Conservation (phyloP, 2,113 vertebrate genomes). For the Dissostichus mawsoni region DNA sequence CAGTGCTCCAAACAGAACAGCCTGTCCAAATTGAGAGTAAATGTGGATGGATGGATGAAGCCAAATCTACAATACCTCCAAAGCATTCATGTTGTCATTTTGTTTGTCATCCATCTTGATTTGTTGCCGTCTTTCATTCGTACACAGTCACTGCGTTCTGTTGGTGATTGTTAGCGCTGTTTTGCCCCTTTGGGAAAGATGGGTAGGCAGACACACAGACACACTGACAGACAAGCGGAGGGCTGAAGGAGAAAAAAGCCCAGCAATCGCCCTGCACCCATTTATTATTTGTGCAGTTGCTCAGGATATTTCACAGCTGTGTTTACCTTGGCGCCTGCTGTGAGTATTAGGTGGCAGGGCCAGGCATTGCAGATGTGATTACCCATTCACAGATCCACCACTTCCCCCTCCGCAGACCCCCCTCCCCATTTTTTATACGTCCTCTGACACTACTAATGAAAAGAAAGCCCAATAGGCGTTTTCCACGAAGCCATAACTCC, state of each 20-base stretch:
- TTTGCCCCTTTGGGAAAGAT: slow-evolving; percentile 32
- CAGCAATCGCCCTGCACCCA: slow-evolving; percentile 67
- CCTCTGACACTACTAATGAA: slow-evolving; percentile 80
- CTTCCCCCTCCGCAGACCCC: slow-evolving; percentile 60
- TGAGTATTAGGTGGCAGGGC: slow-evolving; percentile 85
- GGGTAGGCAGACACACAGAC: slow-evolving; percentile 10
- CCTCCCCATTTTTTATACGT: slow-evolving; percentile 79
- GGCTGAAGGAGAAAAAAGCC: slow-evolving; percentile 62
- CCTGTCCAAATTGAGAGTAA: slow-evolving; percentile 50
- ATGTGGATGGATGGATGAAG: slow-evolving; percentile 56
- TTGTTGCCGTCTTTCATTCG: slow-evolving; percentile 59
- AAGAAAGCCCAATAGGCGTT: slow-evolving; percentile 61
- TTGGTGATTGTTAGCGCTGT: slow-evolving; percentile 22
- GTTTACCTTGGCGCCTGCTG: slow-evolving; percentile 85
- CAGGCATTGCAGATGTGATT: slow-evolving; percentile 80
- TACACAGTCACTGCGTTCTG: slow-evolving; percentile 35
- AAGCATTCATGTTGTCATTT: slow-evolving; percentile 47
- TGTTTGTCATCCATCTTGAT: slow-evolving; percentile 60
- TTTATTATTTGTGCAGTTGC: slow-evolving; percentile 81
- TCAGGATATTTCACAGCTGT: slow-evolving; percentile 87
- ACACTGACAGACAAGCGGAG: slow-evolving; percentile 42
- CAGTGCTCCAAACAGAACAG: slow-evolving; percentile 41
- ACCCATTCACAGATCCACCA: slow-evolving; percentile 79
- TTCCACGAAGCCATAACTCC: slow-evolving; percentile 70
- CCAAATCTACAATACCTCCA: slow-evolving; percentile 38